Percentiles rank a stretch among this genome's conserved stretches.
phyloP scores from a whole-genome alignment of 2,888 invertebrate genomes.

The Diadegma fenestrale region DNA sequence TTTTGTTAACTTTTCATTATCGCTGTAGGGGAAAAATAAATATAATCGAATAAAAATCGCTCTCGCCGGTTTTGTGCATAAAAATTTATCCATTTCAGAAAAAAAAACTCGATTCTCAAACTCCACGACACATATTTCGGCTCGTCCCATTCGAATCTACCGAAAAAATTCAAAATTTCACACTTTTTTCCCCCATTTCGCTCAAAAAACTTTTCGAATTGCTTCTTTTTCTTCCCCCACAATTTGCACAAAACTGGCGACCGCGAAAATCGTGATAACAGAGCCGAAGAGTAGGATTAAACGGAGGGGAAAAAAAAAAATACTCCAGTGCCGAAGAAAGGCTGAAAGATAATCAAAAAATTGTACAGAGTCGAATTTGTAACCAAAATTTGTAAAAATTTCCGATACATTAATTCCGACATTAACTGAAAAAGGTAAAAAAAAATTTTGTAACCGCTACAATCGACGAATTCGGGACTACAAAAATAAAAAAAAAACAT shows the following conservation, averaged over 20 bases:
- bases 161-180: not conserved
- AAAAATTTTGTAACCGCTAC: constrained; percentile 57
- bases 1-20: constrained; percentile 63
- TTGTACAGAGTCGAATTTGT: not conserved
- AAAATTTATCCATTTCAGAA: not conserved
- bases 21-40: constrained; percentile 44
- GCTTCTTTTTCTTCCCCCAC: not conserved
- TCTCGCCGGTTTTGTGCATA: constrained; percentile 52
- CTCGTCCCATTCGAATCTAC: not conserved
- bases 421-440: too few relatives aligned
- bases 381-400: constrained; percentile 45
- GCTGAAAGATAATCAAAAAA: constrained; percentile 9
- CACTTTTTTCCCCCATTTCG: not conserved
- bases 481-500: not conserved
- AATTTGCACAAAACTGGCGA: constrained; percentile 50
- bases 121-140: constrained; percentile 34
- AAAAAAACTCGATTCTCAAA: constrained; percentile 8
- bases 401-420: constrained; percentile 10
- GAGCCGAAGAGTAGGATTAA: constrained; percentile 53
- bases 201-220: not conserved
- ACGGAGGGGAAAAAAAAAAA: not conserved
- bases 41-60: constrained; percentile 12
- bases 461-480: constrained; percentile 30
- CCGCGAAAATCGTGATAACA: constrained; percentile 50
- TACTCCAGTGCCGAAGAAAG: constrained; percentile 47